These are phyloP conservation scores for Paracyclopina nana DNA, from an alignment of 1,140 invertebrate genomes.

Conservation along the genomic window DNA sequence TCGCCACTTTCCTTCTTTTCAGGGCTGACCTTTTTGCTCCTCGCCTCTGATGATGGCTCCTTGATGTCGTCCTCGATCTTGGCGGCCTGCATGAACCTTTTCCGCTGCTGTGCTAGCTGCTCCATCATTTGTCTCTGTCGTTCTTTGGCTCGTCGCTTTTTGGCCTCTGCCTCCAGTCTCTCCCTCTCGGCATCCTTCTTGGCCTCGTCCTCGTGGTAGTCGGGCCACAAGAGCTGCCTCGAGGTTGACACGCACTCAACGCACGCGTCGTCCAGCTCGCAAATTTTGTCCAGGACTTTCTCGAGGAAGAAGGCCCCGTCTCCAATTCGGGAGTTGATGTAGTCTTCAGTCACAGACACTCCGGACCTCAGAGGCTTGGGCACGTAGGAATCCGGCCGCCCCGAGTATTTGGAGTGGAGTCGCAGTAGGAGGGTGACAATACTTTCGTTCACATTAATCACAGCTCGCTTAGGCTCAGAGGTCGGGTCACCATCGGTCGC, in stretches of 20 bases:
- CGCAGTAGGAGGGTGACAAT: constrained; percentile 75
- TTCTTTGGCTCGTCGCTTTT: constrained; percentile 53
- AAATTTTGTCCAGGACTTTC: constrained; percentile 34
- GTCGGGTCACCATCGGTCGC: too few relatives aligned
- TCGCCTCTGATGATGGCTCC: constrained; percentile 18
- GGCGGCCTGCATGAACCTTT: constrained; percentile 26
- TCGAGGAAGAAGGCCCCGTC: constrained; percentile 71
- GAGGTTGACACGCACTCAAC: constrained; percentile 39
- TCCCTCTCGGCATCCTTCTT: constrained; percentile 55
- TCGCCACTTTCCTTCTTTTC: neutral
- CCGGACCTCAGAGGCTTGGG: constrained; percentile 25
- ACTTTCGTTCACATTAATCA: constrained; percentile 44
- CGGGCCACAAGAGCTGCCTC: constrained; percentile 47
- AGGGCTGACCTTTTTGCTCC: constrained; percentile 15
- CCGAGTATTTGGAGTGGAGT: constrained; percentile 74
- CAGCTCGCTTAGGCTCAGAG: too few relatives aligned
- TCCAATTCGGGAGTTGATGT: constrained; percentile 38
- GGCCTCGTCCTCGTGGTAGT: constrained; percentile 36
- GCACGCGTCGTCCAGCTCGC: constrained; percentile 19
- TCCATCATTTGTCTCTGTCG: constrained; percentile 81
- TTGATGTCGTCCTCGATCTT: constrained; percentile 12
- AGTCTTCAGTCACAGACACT: constrained; percentile 21
- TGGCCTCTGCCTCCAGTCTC: constrained; percentile 36
- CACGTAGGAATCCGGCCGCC: constrained; percentile 52
- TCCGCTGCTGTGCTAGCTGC: constrained; percentile 42